Base-by-base conservation (phyloP, 2,888 invertebrate genomes). In the Apotomis betuletana region DNA sequence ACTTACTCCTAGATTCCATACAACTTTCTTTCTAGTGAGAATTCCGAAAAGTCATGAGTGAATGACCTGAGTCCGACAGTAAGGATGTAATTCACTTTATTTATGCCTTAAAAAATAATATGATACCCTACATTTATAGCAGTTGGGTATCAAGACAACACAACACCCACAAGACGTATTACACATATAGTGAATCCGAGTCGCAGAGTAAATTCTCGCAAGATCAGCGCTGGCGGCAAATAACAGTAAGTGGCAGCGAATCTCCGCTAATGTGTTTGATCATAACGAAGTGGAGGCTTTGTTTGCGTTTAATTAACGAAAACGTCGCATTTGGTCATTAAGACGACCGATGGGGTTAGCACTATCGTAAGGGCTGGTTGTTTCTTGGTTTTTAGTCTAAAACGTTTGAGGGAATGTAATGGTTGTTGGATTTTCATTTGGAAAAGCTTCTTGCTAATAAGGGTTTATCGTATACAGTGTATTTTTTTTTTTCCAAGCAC, bases 291-390 rank as follows among this genome's bases (percentile, higher is more conserved):
- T 83, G 81, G 58, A 54, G 65, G 65, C 85, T 89, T 86, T 90
- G 89, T 90, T 90, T 89, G 86, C 83, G 81, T 90, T 89, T 90
- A 89, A 90, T 89, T 90, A 89, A 86, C 84, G 87, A 86, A 88
- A 88, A 87, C 80, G 80, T 36, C 55, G 79, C 78, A 78, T 80
- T 78, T 79, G 80, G 82, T 83, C 84, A 86, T 87, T 87, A 87
- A 84, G 82, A 81, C 83, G 80, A 81, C 83, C 83, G 80, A 85
- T 85, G 83, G 83, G 85, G 83, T 81, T 82, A 76, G 75, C 79
- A 80, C 79, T 79, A 76, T 81, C 78, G 76, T 75, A 77, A 77
- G 78, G 77, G 55, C n/a, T 41, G 36, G 49, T 13, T 12, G 12
- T 51, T 10, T 1, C n/a, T n/a, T 41, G 13, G 58, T 41, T 63